Base-by-base conservation (phyloP, 1,140 invertebrate genomes). In the Drosophila nebulosa region DNA sequence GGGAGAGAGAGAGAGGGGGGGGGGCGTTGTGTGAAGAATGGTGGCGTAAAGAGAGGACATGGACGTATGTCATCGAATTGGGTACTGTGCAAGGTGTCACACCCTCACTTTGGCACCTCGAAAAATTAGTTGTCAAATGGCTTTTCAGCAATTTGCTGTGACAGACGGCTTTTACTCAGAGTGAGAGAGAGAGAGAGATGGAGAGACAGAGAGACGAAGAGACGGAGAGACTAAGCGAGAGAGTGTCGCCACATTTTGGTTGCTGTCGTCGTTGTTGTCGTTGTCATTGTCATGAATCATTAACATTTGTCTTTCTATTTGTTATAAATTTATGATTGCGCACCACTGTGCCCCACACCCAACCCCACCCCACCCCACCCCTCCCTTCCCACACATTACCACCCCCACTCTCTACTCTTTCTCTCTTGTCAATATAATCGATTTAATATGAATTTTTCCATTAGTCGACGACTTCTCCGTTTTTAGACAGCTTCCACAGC, bases 391-490 rank as follows among this genome's bases (percentile, higher is more conserved):
- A n/a, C n/a, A n/a, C n/a, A n/a, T n/a, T n/a, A 30, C 21, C 52
- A 10, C 9, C 10, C 50, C 69, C 46, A 10, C 30, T 30, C 6
- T 9, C 27, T 30, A 9, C 7, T 30, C 27, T 9, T 30, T 4
- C 27, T 4, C 27, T 24, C 67, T 77, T 89, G 84, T 84, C 85
- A 89, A 89, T 84, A 80, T 73, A 78, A 85, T 89, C 85, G 78
- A 89, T 89, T 89, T 89, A 89, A 89, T 89, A 89, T 85, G 79
- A 70, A 78, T 78, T 89, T 89, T 89, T 89, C 85, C 85, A 89
- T 89, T 89, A 89, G 85, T 89, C 79, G 74, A 69, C 75, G 78
- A 74, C 74, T 68, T 64, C 74, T 64, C 64, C 67, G 69, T 69
- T 77, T 84, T 85, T 84, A 75, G 74, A 78, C 74, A 61, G 64